phyloP scores from a whole-genome alignment of 2,113 vertebrate genomes.

The Clarias gariepinus region DNA sequence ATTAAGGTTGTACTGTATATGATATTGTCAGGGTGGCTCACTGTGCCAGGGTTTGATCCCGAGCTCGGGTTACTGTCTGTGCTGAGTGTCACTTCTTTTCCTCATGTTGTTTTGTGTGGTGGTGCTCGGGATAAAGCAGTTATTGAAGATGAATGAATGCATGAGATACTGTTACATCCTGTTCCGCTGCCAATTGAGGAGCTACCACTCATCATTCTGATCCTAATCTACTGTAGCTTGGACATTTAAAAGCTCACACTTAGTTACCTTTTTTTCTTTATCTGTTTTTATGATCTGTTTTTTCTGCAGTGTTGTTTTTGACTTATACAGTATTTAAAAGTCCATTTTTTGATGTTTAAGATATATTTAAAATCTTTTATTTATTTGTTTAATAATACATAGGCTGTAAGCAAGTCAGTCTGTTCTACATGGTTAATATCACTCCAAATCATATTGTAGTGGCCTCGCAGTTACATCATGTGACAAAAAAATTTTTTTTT shows the following conservation, averaged over 20 bases:
- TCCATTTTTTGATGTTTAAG: not conserved
- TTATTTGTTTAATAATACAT: not conserved
- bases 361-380: not conserved
- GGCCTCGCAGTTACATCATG: not conserved
- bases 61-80: not conserved
- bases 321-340: not conserved
- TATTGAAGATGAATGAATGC: not conserved
- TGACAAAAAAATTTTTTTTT: not conserved
- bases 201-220: not conserved
- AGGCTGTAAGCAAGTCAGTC: not conserved
- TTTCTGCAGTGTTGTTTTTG: not conserved
- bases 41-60: not conserved
- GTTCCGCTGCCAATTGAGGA: not conserved
- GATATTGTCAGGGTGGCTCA: not conserved
- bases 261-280: not conserved
- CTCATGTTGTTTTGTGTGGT: not conserved
- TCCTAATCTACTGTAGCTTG: not conserved
- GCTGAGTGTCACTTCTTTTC: not conserved
- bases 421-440: not conserved
- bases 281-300: not conserved
- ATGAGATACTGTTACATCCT: not conserved
- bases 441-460: not conserved
- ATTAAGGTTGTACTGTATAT: not conserved
- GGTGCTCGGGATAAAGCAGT: not conserved
- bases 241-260: not conserved